A percentile compares a stretch with the other conserved stretches of the same genome.
phyloP scores from a whole-genome alignment of 2,888 invertebrate species.

The Steinernema scapterisci region DNA sequence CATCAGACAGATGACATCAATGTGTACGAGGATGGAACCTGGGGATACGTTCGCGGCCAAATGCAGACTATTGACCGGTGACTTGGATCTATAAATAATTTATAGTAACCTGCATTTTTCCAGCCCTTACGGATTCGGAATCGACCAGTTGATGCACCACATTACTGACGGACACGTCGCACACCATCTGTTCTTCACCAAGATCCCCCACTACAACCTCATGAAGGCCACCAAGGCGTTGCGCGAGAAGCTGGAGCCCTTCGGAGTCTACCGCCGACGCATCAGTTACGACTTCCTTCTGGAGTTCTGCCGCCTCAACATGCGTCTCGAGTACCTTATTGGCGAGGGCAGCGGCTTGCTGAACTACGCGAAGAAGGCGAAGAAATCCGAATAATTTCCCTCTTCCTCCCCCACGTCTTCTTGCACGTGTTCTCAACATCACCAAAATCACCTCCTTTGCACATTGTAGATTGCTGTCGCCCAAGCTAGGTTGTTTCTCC shows the following conservation, averaged over 20 bases:
- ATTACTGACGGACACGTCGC: slow-evolving; percentile 64
- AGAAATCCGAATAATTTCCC: neutral
- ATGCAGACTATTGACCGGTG: slow-evolving; percentile 54
- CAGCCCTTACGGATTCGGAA: slow-evolving; percentile 55
- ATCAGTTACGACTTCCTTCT: slow-evolving; percentile 58
- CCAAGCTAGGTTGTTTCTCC: neutral
- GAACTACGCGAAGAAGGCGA: slow-evolving; percentile 46
- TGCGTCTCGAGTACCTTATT: slow-evolving; percentile 59
- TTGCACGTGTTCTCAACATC: neutral
- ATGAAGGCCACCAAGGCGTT: slow-evolving; percentile 61
- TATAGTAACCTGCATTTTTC: neutral
- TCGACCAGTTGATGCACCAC: slow-evolving; percentile 55
- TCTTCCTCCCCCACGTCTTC: neutral
- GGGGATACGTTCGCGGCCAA: slow-evolving; percentile 53
- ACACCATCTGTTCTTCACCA: slow-evolving; percentile 66
- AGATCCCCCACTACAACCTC: slow-evolving; percentile 63
- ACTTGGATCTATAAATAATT: neutral
- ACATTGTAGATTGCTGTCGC: neutral
- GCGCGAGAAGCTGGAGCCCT: slow-evolving; percentile 47
- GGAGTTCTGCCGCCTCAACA: slow-evolving; percentile 56
- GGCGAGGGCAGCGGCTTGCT: slow-evolving; percentile 62
- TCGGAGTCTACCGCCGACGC: slow-evolving; percentile 58
- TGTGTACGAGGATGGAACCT: slow-evolving; percentile 49
- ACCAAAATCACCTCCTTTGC: slow-evolving; percentile 9
- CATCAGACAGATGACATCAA: slow-evolving; percentile 47